Percentiles rank a stretch among this genome's conserved stretches.
Conservation (phyloP, 2,888 invertebrate genomes). For the Ferdinandea cuprea region DNA sequence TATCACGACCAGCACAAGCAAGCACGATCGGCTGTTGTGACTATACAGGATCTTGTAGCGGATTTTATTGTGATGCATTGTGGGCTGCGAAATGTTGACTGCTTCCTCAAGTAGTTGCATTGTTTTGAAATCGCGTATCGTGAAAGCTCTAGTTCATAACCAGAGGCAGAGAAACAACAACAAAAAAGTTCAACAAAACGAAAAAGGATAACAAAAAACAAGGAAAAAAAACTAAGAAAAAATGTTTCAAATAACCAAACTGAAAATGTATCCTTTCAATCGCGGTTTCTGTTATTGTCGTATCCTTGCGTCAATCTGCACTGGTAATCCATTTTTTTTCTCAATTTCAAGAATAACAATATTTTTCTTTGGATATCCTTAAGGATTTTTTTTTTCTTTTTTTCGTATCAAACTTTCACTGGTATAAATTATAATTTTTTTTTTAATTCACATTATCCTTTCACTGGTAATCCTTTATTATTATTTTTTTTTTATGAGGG, state of each 20-base stretch:
- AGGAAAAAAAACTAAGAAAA: conserved; percentile 31
- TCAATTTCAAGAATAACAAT: conserved; percentile 32
- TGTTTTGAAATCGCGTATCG: neutral
- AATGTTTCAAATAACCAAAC: conserved; percentile 29
- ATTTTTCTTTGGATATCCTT: conserved; percentile 39
- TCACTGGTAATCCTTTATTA: conserved; percentile 68
- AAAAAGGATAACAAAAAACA: conserved; percentile 35
- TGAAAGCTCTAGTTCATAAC: conserved; percentile 20
- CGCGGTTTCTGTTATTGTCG: conserved; percentile 44
- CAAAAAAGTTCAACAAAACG: conserved; percentile 16
- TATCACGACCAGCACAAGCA: conserved; percentile 42
- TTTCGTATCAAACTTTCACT: conserved; percentile 15
- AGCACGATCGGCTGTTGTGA: conserved; percentile 40
- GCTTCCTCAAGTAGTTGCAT: conserved; percentile 5
- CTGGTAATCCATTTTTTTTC: conserved; percentile 73
- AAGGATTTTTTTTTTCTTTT: conserved; percentile 26
- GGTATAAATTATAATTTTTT: conserved; percentile 11
- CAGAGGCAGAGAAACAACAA: neutral
- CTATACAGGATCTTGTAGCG: conserved; percentile 65
- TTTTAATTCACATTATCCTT: conserved; percentile 65
- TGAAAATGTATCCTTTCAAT: conserved; percentile 59
- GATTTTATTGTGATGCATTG: conserved; percentile 74
- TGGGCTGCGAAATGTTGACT: conserved; percentile 55
- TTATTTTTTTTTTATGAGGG: conserved; percentile 5
- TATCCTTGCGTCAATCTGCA: conserved; percentile 71